A percentile compares a stretch with the other conserved stretches of the same genome.
These are phyloP conservation scores for Marisa cornuarietis DNA, from an alignment of 1,140 invertebrate genomes.

Conservation along the genomic window DNA sequence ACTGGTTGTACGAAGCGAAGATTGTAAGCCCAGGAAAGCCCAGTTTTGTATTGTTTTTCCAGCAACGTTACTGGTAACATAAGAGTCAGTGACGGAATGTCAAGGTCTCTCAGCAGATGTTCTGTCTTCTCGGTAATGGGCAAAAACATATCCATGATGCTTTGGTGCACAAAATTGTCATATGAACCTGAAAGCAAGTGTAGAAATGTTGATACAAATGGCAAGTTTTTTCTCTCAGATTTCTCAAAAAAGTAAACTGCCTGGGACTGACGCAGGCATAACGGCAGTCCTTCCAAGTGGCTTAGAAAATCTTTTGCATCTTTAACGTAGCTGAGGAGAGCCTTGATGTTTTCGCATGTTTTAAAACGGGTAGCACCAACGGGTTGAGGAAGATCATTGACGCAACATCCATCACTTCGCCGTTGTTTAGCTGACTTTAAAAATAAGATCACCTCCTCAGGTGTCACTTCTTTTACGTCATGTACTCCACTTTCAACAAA, in stretches of 20 bases:
- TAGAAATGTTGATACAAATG: background rate
- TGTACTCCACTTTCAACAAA: constrained; percentile 7
- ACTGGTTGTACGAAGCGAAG: too few species aligned
- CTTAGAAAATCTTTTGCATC: background rate
- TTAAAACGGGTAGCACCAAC: constrained; percentile 1
- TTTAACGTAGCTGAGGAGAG: background rate
- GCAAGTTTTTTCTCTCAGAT: background rate
- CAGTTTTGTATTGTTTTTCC: too few species aligned
- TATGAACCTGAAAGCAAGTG: background rate
- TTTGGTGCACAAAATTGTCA: constrained; percentile 7
- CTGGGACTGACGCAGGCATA: constrained; percentile 8
- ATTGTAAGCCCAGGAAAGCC: too few species aligned
- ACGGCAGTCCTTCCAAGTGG: background rate
- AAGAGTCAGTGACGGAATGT: background rate
- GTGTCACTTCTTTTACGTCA: constrained; percentile 6
- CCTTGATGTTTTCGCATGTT: background rate
- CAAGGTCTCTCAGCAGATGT: background rate
- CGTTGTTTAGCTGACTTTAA: background rate
- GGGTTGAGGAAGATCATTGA: background rate
- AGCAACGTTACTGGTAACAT: background rate
- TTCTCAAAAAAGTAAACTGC: background rate
- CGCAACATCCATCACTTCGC: background rate
- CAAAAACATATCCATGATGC: background rate
- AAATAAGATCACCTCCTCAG: background rate
- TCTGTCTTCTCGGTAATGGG: too few species aligned